Conservation (phyloP, 2,888 invertebrate genomes). For the Euzetes globulus region DNA sequence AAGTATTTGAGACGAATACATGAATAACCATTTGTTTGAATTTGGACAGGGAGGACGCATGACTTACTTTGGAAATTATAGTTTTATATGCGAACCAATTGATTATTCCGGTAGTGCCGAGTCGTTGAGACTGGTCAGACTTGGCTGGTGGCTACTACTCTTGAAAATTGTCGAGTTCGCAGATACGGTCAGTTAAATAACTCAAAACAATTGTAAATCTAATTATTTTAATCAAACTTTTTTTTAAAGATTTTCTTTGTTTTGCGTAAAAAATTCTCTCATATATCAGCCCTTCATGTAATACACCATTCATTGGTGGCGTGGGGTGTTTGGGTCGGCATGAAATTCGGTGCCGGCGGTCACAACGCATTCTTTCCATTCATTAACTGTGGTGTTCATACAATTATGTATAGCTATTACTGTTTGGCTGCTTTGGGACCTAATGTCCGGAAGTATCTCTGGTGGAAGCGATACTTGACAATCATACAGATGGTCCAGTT, state of each 20-base stretch:
- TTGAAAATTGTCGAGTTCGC: constrained; percentile 93
- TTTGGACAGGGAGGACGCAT: constrained; percentile 38
- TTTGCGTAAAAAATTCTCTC: constrained; percentile 48
- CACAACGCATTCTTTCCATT: constrained; percentile 50
- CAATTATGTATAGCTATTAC: constrained; percentile 50
- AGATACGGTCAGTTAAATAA: constrained; percentile 60
- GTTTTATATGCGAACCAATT: constrained; percentile 40
- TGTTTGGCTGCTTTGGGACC: constrained; percentile 50
- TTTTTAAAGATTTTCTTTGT: constrained; percentile 45
- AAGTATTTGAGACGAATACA: too few species aligned
- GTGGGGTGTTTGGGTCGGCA: constrained; percentile 50
- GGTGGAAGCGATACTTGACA: constrained; percentile 51
- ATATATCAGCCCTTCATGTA: constrained; percentile 49
- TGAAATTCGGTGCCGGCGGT: constrained; percentile 46
- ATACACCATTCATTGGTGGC: constrained; percentile 51
- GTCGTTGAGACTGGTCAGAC: constrained; percentile 62
- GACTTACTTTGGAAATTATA: constrained; percentile 41
- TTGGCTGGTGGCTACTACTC: constrained; percentile 93
- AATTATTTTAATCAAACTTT: not conserved
- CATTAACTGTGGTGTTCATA: constrained; percentile 49
- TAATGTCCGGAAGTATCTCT: constrained; percentile 49
- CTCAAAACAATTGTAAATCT: not conserved
- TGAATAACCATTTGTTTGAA: too few species aligned
- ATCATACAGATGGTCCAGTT: constrained; percentile 48
- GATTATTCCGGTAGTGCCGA: constrained; percentile 38